phyloP scores from a whole-genome alignment of 2,888 invertebrate species.

The Lypha dubia region DNA sequence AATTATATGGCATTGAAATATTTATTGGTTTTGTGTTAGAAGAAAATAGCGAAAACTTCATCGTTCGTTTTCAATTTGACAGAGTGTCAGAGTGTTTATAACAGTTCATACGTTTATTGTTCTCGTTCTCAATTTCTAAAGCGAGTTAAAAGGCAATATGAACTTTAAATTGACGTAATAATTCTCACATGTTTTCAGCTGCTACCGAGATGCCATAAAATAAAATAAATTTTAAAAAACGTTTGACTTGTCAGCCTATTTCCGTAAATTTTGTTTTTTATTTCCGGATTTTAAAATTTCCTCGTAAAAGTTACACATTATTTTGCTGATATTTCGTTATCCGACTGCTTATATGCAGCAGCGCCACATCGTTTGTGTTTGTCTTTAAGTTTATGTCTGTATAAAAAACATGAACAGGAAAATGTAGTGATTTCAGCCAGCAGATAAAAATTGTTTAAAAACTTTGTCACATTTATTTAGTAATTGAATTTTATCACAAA shows the following conservation, averaged over 20 bases:
- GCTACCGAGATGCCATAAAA: background rate
- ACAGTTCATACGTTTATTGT: background rate
- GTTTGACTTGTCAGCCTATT: background rate
- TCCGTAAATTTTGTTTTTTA: background rate
- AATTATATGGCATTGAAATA: background rate
- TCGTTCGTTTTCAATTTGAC: slow-evolving; percentile 1
- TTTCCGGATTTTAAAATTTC: background rate
- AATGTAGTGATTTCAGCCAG: background rate
- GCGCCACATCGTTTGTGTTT: background rate
- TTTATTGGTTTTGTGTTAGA: background rate
- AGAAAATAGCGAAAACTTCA: background rate
- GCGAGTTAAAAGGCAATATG: background rate
- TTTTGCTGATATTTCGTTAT: background rate
- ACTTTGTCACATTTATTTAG: slow-evolving; percentile 6
- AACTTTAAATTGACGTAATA: background rate
- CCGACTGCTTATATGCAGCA: too few species aligned
- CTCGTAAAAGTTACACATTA: background rate
- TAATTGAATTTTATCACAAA: slow-evolving; percentile 4
- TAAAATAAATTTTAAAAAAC: background rate
- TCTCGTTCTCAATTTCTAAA: background rate
- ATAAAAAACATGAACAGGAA: background rate
- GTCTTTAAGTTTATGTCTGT: background rate
- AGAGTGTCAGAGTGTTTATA: too few species aligned
- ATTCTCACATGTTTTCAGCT: background rate
- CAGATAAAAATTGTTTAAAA: background rate